Base-by-base conservation (phyloP, 2,113 vertebrate genomes). In the Motacilla tschutschensis region DNA sequence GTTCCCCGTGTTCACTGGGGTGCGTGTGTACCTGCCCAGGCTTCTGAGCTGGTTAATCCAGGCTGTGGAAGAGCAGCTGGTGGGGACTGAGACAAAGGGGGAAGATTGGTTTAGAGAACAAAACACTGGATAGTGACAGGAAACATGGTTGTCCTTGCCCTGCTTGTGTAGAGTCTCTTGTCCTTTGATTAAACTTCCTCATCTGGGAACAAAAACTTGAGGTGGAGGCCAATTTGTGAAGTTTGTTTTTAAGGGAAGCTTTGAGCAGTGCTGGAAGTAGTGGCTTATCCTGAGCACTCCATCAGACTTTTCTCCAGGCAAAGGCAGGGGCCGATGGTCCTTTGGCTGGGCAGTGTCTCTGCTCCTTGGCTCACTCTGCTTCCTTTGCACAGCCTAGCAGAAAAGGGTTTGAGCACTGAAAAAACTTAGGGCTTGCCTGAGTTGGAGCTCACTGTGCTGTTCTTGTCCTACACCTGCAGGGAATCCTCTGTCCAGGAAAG, bases 281-380 rank as follows among this genome's bases (percentile, higher is more conserved):
- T 58, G 66, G 22, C 33, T 65, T 29, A 47, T 43, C 31, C 31
- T n/a, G 58, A 54, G 35, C n/a, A 6, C 14, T 66, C 24, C 2
- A 6, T 21, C 46, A 65, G 50, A 44, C 9, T 51, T 60, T 40
- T 41, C 36, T 58, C 43, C 57, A 31, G 0, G 13, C 72, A 47
- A 10, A 38, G 38, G 38, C 13, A 31, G 20, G 13, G 15, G 16
- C 51, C 60, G 51, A 9, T 47, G 38, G 24, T 28, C 36, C 16
- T 17, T 59, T 8, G 46, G 20, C 20, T 11, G 12, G 19, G 46
- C 41, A 12, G 12, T 44, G 36, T 51, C 51, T 69, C 55, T 55
- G 41, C 10, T 41, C 51, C 29, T 50, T 0, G 0, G 31, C 35
- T 81, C 10, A 5, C 28, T 35, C 77, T 38, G 4, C 22, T 25